Percentiles rank a stretch among this genome's conserved stretches.
These are phyloP conservation scores for Heterocephalus glaber DNA, from an alignment of 2,113 vertebrate genomes.

Conservation along the genomic window DNA sequence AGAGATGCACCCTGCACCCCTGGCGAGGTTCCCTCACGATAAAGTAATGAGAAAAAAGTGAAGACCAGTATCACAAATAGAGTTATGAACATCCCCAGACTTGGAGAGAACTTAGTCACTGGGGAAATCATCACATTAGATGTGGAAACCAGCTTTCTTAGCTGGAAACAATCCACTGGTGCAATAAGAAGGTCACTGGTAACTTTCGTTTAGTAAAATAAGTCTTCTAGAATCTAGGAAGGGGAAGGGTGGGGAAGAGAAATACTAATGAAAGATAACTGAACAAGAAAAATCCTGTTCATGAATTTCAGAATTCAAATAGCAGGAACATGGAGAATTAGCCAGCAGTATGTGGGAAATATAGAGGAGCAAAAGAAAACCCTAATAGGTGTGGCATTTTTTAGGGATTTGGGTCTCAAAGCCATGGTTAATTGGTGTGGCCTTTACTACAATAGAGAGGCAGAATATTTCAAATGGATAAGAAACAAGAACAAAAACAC, in stretches of 20 bases:
- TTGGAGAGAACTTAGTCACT: neutral
- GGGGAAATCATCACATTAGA: neutral
- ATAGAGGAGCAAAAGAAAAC: neutral
- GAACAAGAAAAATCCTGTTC: conserved; percentile 31
- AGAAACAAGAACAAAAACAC: conserved; percentile 22
- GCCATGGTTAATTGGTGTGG: neutral
- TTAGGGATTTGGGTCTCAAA: neutral
- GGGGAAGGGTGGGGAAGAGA: neutral
- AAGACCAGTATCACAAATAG: neutral
- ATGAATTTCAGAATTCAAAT: conserved; percentile 35
- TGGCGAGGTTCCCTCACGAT: neutral
- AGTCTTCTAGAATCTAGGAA: neutral
- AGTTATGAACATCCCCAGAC: neutral
- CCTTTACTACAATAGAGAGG: neutral
- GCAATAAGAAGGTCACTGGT: neutral
- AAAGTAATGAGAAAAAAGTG: neutral
- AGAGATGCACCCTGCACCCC: neutral
- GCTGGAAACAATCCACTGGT: neutral
- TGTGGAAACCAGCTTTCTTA: neutral
- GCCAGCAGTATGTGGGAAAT: neutral
- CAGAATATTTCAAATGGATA: neutral
- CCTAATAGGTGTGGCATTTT: neutral
- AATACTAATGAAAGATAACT: neutral
- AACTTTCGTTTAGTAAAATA: conserved; percentile 51
- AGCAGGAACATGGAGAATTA: neutral